Percentiles rank a stretch among this genome's conserved stretches.
These are phyloP conservation scores for Heliconius charithonia DNA, from an alignment of 2,888 invertebrate genomes.

Conservation along the genomic window DNA sequence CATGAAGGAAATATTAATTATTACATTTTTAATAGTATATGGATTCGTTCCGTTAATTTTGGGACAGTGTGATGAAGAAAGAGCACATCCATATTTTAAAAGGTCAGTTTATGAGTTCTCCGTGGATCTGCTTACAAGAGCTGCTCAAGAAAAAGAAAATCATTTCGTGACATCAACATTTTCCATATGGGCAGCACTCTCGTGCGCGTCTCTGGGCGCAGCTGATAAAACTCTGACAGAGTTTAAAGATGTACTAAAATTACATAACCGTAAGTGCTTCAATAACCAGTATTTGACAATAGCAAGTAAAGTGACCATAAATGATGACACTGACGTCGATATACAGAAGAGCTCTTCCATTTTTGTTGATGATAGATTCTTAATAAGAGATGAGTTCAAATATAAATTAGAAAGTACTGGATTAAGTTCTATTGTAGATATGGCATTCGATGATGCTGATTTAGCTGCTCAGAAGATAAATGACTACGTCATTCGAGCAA, in stretches of 20 bases:
- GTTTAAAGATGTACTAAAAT: constrained; percentile 58
- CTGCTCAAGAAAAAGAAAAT: constrained; percentile 63
- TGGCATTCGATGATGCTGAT: constrained; percentile 58
- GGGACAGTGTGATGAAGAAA: constrained; percentile 51
- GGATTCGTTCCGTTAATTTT: constrained; percentile 48
- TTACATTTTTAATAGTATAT: constrained; percentile 45
- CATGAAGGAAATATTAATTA: constrained; percentile 49
- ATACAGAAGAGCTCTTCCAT: constrained; percentile 64
- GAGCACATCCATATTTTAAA: constrained; percentile 47
- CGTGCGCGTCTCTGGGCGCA: constrained; percentile 66
- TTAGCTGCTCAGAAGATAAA: constrained; percentile 62
- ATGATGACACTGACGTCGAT: constrained; percentile 50
- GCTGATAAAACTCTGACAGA: constrained; percentile 60
- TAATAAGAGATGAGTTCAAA: constrained; percentile 56
- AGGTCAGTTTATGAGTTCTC: constrained; percentile 55
- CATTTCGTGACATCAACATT: constrained; percentile 70
- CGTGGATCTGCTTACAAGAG: constrained; percentile 50
- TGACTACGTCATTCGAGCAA: constrained; percentile 60
- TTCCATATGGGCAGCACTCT: constrained; percentile 69
- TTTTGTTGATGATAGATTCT: constrained; percentile 59
- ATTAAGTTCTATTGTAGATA: constrained; percentile 56
- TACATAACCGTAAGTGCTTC: constrained; percentile 65
- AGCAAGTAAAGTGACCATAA: constrained; percentile 51
- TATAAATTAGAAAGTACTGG: constrained; percentile 52
- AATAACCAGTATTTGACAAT: constrained; percentile 65